Base-by-base conservation (phyloP, 2,113 vertebrate genomes). In the Pseudorasbora parva region DNA sequence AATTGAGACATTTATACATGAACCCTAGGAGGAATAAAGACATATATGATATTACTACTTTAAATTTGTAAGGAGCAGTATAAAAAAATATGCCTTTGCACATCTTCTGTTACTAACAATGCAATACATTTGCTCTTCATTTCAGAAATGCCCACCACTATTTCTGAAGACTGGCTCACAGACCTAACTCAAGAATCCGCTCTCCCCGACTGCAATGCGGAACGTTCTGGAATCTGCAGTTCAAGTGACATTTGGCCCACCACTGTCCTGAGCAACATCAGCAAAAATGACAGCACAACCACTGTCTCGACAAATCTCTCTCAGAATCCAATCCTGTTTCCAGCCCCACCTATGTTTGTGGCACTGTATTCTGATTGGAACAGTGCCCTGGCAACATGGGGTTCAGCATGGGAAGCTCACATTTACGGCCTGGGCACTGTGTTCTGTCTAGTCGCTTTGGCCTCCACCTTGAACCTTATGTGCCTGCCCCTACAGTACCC, bases 321-420 rank as follows among this genome's bases (percentile, higher is more conserved):
- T 8, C 76, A 81, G 81, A 84, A 14, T 82, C 59, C 90, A 68
- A n/a, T 89, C 57, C 80, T 91, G 84, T 76, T 91, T 45, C 88
- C 91, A 9, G 88, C 90, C 59, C 90, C 89, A 25, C 93, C 91
- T 19, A 94, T 97, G 90, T 90, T 97, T 84, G 92, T 97, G 83
- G 93, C 92, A 1, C 88, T 97, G 86, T 94, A 96, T 86, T 92
- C 95, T 0, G 94, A 96, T 89, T 97, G 96, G 96, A 94, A 94
- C 87, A 94, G 95, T 17, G 96, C 96, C 84, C 93, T 94, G 91
- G 94, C 95, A 5, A 91, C 91, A 4, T 97, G 96, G 96, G 96
- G 96, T n/a, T 60, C 93, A 82, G 96, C 96, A 27, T 97, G 96
- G 96, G 95, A 97, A 72, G 96, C 93, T 0, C 96, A 97, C 2